These are phyloP conservation scores for Rhagonycha fulva DNA, from an alignment of 2,888 invertebrate genomes.

Conservation along the genomic window DNA sequence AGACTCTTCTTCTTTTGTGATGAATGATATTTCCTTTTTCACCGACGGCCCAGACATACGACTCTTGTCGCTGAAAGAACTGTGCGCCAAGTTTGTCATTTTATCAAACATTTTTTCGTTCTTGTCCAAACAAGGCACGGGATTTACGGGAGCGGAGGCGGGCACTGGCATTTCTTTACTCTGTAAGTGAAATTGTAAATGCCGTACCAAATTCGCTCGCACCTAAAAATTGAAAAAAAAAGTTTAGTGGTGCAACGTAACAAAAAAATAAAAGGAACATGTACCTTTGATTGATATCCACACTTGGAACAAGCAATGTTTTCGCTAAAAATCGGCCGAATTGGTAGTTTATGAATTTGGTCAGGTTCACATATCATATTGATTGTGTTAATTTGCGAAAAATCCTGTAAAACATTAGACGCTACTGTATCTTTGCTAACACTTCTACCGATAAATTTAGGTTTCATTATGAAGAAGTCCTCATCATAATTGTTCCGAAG, in stretches of 20 bases:
- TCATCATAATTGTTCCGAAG: constrained; percentile 54
- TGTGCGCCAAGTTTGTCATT: constrained; percentile 83
- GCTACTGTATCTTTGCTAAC: constrained; percentile 8
- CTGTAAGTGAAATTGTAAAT: constrained; percentile 68
- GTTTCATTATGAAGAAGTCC: constrained; percentile 58
- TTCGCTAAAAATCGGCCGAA: constrained; percentile 65
- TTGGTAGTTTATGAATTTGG: constrained; percentile 68
- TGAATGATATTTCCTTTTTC: constrained; percentile 24
- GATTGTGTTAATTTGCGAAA: not conserved
- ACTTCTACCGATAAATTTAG: constrained; percentile 35
- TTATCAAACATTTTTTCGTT: constrained; percentile 83
- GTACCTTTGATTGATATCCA: constrained; percentile 65
- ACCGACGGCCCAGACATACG: constrained; percentile 50
- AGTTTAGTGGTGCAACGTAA: not conserved
- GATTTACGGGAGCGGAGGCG: constrained; percentile 75
- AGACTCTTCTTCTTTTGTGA: constrained; percentile 18
- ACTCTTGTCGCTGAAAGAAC: constrained; percentile 54
- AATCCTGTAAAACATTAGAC: not conserved
- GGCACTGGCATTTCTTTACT: constrained; percentile 65
- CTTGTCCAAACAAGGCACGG: constrained; percentile 77
- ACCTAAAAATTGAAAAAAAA: constrained; percentile 48
- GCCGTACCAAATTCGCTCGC: constrained; percentile 71
- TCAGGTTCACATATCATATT: constrained; percentile 58
- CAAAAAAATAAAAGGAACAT: not conserved
- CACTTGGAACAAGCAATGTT: constrained; percentile 69